A percentile compares a stretch with the other conserved stretches of the same genome.
Conservation (phyloP, 2,797 vertebrate species). For the Pangasius mekongensis region DNA sequence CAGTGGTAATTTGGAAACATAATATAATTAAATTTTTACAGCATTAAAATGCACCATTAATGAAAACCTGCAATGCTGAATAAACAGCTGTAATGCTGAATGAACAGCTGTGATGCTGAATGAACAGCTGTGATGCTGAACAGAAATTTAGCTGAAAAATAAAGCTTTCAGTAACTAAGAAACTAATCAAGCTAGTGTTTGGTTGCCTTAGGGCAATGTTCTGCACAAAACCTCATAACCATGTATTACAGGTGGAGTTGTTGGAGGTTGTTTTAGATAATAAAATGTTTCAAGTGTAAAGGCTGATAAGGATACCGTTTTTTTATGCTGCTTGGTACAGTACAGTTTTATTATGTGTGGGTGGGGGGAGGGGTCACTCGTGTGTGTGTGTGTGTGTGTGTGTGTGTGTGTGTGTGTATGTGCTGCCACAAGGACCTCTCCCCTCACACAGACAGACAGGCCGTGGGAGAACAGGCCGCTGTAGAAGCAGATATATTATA, state of each 20-base stretch:
- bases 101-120: neutral
- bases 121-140: neutral
- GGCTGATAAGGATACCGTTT: conserved; percentile 61
- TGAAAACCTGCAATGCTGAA: neutral
- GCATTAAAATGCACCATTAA: neutral
- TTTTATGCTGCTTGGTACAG: neutral
- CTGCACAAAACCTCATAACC: neutral
- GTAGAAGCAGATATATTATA: conserved; percentile 11
- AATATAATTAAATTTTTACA: neutral
- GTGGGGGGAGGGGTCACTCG: no score
- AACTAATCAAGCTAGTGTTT: no score
- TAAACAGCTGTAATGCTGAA: neutral
- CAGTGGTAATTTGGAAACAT: neutral
- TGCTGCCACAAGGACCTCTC: neutral
- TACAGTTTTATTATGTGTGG: neutral
- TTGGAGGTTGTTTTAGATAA: conserved; percentile 57
- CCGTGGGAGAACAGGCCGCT: neutral
- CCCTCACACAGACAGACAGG: neutral
- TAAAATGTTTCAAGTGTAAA: conserved; percentile 71
- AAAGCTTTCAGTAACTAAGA: neutral
- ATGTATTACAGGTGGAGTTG: neutral
- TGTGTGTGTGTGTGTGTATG: neutral
- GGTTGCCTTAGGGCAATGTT: neutral
- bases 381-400: neutral
- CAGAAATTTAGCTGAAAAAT: neutral